Conservation (phyloP, 2,797 vertebrate species). For the Hydrophis major region DNA sequence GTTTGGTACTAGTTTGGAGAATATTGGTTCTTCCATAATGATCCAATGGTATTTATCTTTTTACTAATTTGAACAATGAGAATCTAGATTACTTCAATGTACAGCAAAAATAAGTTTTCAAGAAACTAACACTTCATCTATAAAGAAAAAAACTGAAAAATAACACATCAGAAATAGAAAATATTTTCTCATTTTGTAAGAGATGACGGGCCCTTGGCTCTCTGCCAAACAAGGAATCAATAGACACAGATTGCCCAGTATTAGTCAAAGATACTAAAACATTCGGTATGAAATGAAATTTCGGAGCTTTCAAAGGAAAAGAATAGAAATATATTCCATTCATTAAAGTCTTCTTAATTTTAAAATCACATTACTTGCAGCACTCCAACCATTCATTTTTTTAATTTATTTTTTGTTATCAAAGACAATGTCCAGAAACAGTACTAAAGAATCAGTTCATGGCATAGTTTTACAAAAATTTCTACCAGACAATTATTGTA, state of each 20-base stretch:
- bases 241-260: neutral
- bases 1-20: neutral
- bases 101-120: slow-evolving; percentile 12
- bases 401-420: slow-evolving; percentile 87
- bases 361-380: slow-evolving; percentile 48
- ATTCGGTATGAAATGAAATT: neutral
- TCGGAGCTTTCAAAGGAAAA: neutral
- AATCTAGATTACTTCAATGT: slow-evolving; percentile 22
- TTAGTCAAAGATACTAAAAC: neutral
- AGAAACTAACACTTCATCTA: neutral
- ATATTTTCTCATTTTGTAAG: neutral
- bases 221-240: neutral
- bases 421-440: slow-evolving; percentile 89
- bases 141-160: neutral
- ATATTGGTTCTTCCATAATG: neutral
- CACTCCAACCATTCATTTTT: slow-evolving; percentile 49
- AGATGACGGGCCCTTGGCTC: neutral
- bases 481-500: slow-evolving; percentile 72
- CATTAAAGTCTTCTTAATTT: neutral
- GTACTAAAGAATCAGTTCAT: slow-evolving; percentile 78
- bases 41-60: neutral
- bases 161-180: neutral
- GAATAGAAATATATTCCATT: neutral
- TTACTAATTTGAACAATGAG: slow-evolving; percentile 1
- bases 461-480: slow-evolving; percentile 73